Percentiles rank a stretch among this genome's conserved stretches.
These are phyloP conservation scores for Periplaneta americana DNA, from an alignment of 1,140 invertebrate genomes.

Conservation along the genomic window DNA sequence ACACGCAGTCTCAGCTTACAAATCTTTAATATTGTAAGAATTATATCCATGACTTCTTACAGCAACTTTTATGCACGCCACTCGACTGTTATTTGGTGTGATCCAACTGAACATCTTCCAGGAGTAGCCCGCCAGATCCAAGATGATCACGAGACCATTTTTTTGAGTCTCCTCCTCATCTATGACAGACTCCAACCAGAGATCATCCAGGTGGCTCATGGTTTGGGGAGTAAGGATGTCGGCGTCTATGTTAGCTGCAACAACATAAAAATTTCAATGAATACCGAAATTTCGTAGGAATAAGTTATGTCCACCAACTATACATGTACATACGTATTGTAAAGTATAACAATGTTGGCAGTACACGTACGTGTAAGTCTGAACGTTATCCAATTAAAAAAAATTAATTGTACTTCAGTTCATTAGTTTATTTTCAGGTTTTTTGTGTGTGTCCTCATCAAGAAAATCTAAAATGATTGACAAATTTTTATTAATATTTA, in stretches of 20 bases:
- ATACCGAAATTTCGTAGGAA: too few species aligned
- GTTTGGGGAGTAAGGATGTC: neutral
- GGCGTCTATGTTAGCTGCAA: constrained; percentile 12
- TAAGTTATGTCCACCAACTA: too few species aligned
- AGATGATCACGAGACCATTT: neutral
- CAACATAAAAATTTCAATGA: too few species aligned
- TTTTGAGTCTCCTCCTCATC: neutral
- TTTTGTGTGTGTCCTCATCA: too few species aligned
- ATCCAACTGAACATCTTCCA: neutral
- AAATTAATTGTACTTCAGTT: too few species aligned
- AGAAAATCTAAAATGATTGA: too few species aligned
- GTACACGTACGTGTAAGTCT: too few species aligned
- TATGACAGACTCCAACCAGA: neutral
- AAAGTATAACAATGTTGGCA: too few species aligned
- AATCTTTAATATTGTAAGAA: neutral
- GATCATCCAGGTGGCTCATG: neutral
- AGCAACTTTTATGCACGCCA: neutral
- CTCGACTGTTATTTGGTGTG: neutral
- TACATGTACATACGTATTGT: too few species aligned
- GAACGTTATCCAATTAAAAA: too few species aligned
- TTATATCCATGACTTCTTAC: neutral
- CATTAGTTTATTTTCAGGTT: too few species aligned
- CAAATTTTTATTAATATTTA: too few species aligned
- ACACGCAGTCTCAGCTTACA: neutral
- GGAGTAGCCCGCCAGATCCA: neutral